A percentile compares a stretch with the other conserved stretches of the same genome.
These are phyloP conservation scores for Trachymyrmex septentrionalis DNA, from an alignment of 1,140 invertebrate species.

Conservation along the genomic window DNA sequence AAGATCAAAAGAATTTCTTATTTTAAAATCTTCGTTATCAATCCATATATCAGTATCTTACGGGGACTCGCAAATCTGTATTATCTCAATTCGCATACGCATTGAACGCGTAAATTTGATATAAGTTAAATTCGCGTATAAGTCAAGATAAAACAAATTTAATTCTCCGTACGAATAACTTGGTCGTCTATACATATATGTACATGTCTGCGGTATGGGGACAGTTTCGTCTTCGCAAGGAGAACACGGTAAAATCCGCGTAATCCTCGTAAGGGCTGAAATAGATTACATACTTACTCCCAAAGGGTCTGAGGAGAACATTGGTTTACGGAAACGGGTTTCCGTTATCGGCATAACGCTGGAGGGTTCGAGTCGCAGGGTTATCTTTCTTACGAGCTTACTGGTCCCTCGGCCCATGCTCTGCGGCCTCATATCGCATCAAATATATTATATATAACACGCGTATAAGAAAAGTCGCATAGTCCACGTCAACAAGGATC, in stretches of 20 bases:
- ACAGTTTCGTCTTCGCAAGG: slow-evolving; percentile 22
- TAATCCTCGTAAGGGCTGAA: slow-evolving; percentile 75
- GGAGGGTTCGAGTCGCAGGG: slow-evolving; percentile 69
- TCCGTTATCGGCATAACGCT: slow-evolving; percentile 77
- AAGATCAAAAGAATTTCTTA: background rate
- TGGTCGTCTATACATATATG: slow-evolving; percentile 10
- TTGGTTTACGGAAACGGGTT: slow-evolving; percentile 76
- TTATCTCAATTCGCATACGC: slow-evolving; percentile 18
- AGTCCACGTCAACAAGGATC: slow-evolving; percentile 49
- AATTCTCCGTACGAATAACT: slow-evolving; percentile 52
- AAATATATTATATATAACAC: slow-evolving; percentile 55
- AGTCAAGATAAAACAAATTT: slow-evolving; percentile 49
- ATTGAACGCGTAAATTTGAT: slow-evolving; percentile 54
- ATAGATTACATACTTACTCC: slow-evolving; percentile 71
- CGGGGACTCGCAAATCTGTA: background rate
- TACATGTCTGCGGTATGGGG: background rate
- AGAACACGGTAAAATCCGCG: slow-evolving; percentile 60
- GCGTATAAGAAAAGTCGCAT: slow-evolving; percentile 48
- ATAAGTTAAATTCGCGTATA: slow-evolving; percentile 28
- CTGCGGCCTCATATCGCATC: slow-evolving; percentile 63
- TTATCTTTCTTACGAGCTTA: slow-evolving; percentile 71
- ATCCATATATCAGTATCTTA: background rate
- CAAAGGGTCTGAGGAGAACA: slow-evolving; percentile 67
- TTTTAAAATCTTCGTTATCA: background rate
- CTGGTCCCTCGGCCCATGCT: slow-evolving; percentile 54